phyloP scores from a whole-genome alignment of 2,113 vertebrate genomes.

The Neotoma lepida region DNA sequence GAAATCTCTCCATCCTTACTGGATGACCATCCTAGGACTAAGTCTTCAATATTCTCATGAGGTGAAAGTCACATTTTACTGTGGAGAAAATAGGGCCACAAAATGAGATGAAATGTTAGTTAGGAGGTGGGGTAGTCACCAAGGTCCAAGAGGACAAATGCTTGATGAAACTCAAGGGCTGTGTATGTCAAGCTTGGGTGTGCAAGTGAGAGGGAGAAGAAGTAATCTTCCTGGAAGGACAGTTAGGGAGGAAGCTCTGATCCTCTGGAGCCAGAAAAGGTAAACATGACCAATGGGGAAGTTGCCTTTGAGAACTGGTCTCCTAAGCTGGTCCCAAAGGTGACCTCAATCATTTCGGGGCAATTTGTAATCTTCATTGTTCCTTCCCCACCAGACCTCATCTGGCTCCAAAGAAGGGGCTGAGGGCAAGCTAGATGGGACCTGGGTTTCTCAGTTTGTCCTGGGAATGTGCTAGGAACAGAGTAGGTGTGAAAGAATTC shows the following conservation, averaged over 20 bases:
- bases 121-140: neutral
- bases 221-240: neutral
- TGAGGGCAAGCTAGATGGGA: neutral
- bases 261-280: neutral
- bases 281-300: neutral
- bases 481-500: conserved; percentile 41
- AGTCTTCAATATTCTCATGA: neutral
- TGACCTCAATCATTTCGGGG: neutral
- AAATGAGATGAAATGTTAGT: neutral
- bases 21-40: neutral
- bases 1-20: neutral
- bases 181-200: neutral
- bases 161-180: neutral
- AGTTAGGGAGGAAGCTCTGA: neutral
- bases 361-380: neutral
- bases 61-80: neutral
- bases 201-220: neutral
- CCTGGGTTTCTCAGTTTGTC: neutral
- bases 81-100: neutral
- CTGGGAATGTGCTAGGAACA: neutral
- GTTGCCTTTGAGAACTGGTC: neutral
- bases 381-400: neutral
- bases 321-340: neutral
- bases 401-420: neutral
- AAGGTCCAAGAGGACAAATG: neutral